Conservation (phyloP, 2,888 invertebrate genomes). For the Cheilosia urbana region DNA sequence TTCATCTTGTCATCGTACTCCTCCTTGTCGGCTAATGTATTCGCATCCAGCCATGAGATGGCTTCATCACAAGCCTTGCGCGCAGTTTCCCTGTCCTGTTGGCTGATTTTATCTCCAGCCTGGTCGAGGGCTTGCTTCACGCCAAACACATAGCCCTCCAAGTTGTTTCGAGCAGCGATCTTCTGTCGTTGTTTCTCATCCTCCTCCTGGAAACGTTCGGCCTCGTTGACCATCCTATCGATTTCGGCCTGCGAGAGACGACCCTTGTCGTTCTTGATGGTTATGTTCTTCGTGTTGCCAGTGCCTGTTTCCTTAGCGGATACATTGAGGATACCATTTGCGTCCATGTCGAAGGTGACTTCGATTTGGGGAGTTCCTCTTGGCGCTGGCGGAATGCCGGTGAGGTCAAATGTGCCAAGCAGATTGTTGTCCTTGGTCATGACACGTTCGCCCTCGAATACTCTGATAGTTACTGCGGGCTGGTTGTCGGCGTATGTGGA, state of each 20-base stretch:
- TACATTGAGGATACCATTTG: constrained; percentile 96
- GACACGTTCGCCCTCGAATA: constrained; percentile 90
- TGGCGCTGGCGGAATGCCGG: constrained; percentile 95
- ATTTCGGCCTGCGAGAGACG: constrained; percentile 91
- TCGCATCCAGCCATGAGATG: constrained; percentile 89
- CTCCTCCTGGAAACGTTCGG: constrained; percentile 88
- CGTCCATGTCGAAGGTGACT: constrained; percentile 91
- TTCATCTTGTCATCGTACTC: constrained; percentile 86
- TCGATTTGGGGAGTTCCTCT: constrained; percentile 93
- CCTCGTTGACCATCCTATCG: constrained; percentile 89
- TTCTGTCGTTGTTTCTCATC: constrained; percentile 88
- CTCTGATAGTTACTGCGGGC: constrained; percentile 88
- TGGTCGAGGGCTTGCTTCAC: constrained; percentile 88
- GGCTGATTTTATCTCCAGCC: constrained; percentile 86
- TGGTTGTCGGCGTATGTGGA: constrained; percentile 92
- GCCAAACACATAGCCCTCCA: constrained; percentile 88
- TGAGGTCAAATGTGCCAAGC: constrained; percentile 96
- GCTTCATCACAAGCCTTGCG: constrained; percentile 87
- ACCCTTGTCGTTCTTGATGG: constrained; percentile 91
- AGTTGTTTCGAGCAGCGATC: constrained; percentile 87
- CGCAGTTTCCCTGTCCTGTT: constrained; percentile 88
- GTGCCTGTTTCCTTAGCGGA: constrained; percentile 88
- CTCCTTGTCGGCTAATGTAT: constrained; percentile 89
- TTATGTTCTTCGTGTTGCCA: constrained; percentile 88
- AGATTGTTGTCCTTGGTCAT: constrained; percentile 97